phyloP scores from a whole-genome alignment of 2,113 vertebrate genomes.

The Lepisosteus oculatus region DNA sequence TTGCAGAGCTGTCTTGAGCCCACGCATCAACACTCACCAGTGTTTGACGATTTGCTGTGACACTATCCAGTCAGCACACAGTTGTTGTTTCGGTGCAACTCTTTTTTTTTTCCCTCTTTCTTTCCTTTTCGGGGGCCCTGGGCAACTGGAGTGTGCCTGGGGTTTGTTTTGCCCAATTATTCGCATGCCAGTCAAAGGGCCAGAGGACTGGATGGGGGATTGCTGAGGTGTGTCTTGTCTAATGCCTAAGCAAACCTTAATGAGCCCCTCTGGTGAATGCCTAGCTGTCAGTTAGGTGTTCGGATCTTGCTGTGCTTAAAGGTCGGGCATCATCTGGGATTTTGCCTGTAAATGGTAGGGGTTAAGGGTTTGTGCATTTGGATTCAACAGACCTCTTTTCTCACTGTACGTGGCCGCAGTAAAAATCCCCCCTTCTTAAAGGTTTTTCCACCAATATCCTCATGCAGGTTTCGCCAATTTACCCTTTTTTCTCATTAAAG shows the following conservation, averaged over 20 bases:
- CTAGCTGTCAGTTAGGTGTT: slow-evolving; percentile 56
- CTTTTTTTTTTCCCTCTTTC: background rate
- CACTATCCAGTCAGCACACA: slow-evolving; percentile 51
- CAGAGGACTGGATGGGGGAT: slow-evolving; percentile 52
- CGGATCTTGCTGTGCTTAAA: slow-evolving; percentile 46
- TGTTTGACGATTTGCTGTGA: slow-evolving; percentile 64
- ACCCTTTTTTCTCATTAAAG: no score
- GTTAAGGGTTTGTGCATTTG: slow-evolving; percentile 4
- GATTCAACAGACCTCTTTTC: background rate
- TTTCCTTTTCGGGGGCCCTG: slow-evolving; percentile 27
- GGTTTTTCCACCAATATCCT: no score
- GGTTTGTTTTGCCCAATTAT: slow-evolving; percentile 79
- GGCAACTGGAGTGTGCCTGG: slow-evolving; percentile 49
- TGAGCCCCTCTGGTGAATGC: slow-evolving; percentile 65
- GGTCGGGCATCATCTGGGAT: slow-evolving; percentile 40
- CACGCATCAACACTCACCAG: slow-evolving; percentile 26
- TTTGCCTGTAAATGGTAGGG: slow-evolving; percentile 6
- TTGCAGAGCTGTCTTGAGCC: slow-evolving; percentile 45
- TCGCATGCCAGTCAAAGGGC: slow-evolving; percentile 66
- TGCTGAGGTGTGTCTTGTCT: slow-evolving; percentile 62
- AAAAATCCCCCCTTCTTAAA: no score
- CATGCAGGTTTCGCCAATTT: no score
- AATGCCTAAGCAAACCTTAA: slow-evolving; percentile 47
- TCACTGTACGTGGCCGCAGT: background rate
- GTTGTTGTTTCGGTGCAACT: slow-evolving; percentile 47